A percentile compares a stretch with the other conserved stretches of the same genome.
phyloP scores from a whole-genome alignment of 37 sponge, comb jelly and placozoan species.

The Oscarella lobularis region DNA sequence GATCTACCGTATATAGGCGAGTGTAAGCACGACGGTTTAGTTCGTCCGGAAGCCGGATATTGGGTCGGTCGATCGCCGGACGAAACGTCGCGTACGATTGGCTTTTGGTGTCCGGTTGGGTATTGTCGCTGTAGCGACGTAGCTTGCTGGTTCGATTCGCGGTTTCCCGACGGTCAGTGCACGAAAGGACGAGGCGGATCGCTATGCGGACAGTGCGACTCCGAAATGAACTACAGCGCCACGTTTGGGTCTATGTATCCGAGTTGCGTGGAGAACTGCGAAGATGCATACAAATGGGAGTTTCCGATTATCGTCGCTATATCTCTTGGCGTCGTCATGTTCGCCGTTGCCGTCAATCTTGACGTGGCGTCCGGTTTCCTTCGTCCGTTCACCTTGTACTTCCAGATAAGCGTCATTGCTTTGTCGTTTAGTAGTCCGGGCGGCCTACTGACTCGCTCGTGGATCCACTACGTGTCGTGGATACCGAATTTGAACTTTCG shows the following conservation, averaged over 20 bases:
- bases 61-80: background rate
- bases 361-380: background rate
- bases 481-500: background rate
- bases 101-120: background rate
- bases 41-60: background rate
- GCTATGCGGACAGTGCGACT: background rate
- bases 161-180: background rate
- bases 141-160: background rate
- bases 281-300: background rate
- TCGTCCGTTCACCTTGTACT: background rate
- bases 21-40: background rate
- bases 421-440: background rate
- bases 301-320: background rate
- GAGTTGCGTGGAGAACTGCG: background rate
- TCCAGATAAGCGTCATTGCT: background rate
- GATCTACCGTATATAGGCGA: background rate
- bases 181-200: background rate
- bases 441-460: background rate
- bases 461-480: background rate
- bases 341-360: background rate
- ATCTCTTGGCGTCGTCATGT: background rate
- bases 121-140: background rate
- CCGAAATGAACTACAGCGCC: background rate
- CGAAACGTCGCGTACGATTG: background rate
- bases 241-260: background rate